Evolutionary conservation across 2,888 invertebrate species (phyloP).

Genomic region (Troides aeacus): DNA sequence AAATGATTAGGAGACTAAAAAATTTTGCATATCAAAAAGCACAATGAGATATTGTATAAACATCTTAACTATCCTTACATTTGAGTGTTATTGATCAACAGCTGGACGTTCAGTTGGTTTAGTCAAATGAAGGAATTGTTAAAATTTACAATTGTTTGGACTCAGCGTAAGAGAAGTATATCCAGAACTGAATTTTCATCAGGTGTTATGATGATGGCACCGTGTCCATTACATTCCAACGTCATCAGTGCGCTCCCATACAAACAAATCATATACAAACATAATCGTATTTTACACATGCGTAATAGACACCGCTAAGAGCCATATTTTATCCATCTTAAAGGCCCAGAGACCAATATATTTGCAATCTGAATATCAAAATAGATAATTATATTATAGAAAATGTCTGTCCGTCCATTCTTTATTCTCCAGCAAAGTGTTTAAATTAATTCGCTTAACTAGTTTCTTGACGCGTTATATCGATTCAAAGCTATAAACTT

Average conservation of each 20-base stretch:
- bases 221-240: slow-evolving; percentile 21
- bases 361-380: slow-evolving; percentile 28
- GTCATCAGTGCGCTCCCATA: slow-evolving; percentile 26
- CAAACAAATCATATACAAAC: slow-evolving; percentile 30
- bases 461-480: slow-evolving; percentile 8
- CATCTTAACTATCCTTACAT: too few species aligned
- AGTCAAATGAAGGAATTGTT: too few species aligned
- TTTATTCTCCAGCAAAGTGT: slow-evolving; percentile 11
- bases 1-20: too few species aligned
- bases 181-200: too few species aligned
- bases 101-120: too few species aligned
- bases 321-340: slow-evolving; percentile 27
- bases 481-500: background rate
- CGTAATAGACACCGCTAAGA: slow-evolving; percentile 29
- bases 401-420: slow-evolving; percentile 3
- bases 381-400: slow-evolving; percentile 23
- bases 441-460: slow-evolving; percentile 6
- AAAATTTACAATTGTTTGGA: too few species aligned
- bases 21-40: too few species aligned
- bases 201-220: background rate
- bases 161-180: background rate
- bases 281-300: slow-evolving; percentile 29
- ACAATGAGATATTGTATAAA: too few species aligned
- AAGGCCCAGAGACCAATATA: slow-evolving; percentile 19
- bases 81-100: too few species aligned